phyloP scores from a whole-genome alignment of 2,797 vertebrate species.

The Phrynocephalus forsythii region DNA sequence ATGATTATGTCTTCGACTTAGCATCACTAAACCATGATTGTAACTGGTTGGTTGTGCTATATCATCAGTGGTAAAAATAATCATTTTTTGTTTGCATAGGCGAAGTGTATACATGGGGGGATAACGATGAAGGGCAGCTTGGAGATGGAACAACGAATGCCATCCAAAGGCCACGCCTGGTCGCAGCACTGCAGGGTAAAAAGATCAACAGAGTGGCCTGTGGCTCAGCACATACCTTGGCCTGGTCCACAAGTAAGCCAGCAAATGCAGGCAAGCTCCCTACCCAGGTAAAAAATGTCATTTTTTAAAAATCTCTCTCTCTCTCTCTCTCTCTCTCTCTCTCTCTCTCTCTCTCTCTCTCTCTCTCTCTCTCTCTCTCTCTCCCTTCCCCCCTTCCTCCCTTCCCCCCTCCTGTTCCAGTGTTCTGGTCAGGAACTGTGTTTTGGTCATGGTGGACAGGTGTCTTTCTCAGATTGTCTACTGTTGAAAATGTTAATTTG shows the following conservation, averaged over 20 bases:
- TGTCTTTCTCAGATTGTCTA: not conserved
- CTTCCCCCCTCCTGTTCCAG: not conserved
- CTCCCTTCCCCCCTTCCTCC: too few species aligned
- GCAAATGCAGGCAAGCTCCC: conserved; percentile 97
- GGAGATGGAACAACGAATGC: conserved; percentile 98
- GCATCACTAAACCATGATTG: not conserved
- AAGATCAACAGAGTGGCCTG: conserved; percentile 98
- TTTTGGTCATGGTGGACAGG: not conserved
- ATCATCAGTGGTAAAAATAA: not conserved
- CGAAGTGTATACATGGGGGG: conserved; percentile 98
- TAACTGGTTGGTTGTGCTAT: not conserved
- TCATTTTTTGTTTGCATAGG: conserved; percentile 78
- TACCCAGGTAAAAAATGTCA: conserved; percentile 84
- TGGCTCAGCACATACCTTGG: conserved; percentile 95
- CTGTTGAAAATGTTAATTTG: not conserved
- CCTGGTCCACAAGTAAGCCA: conserved; percentile 99
- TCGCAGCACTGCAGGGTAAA: conserved; percentile 96
- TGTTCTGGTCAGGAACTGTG: not conserved
- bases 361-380: too few species aligned
- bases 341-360: too few species aligned
- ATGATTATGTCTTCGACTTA: not conserved
- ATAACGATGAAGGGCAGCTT: conserved; percentile 98
- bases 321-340: too few species aligned
- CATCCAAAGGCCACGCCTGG: conserved; percentile 96
- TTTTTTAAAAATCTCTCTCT: rapidly evolving